Evolutionary conservation across 2,888 invertebrate genomes (phyloP).

Genomic region (Oligia latruncula): DNA sequence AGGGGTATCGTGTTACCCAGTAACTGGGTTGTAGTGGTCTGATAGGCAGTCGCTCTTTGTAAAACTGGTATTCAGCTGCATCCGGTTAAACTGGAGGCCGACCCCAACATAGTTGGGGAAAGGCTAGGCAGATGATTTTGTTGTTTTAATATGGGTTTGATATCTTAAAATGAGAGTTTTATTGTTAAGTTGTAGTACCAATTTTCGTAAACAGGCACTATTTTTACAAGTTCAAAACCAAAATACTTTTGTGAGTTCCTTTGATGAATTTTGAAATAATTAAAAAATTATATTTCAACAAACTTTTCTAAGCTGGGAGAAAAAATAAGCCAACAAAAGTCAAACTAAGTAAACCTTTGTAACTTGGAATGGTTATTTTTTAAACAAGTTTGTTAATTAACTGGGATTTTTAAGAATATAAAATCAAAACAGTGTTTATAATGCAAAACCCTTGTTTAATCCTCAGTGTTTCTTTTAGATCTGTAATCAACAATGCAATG

Average conservation of each 20-base stretch:
- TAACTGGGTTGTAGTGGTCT: background rate
- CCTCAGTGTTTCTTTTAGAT: too few species aligned
- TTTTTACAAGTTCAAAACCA: too few species aligned
- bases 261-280: background rate
- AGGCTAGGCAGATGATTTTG: background rate
- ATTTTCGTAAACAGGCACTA: background rate
- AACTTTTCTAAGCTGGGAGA: background rate
- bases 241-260: background rate
- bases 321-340: conserved; percentile 9
- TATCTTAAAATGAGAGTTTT: background rate
- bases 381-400: conserved; percentile 35
- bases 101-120: background rate
- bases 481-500: too few species aligned
- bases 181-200: background rate
- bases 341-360: conserved; percentile 6
- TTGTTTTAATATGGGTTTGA: too few species aligned
- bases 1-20: background rate
- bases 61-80: background rate
- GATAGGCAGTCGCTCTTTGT: background rate
- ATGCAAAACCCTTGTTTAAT: too few species aligned
- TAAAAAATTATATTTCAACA: background rate
- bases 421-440: too few species aligned
- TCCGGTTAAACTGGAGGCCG: background rate
- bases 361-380: conserved; percentile 9
- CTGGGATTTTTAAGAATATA: background rate